These are phyloP conservation scores for Quadriops clusia DNA, from an alignment of 2,888 invertebrate species.

Conservation along the genomic window DNA sequence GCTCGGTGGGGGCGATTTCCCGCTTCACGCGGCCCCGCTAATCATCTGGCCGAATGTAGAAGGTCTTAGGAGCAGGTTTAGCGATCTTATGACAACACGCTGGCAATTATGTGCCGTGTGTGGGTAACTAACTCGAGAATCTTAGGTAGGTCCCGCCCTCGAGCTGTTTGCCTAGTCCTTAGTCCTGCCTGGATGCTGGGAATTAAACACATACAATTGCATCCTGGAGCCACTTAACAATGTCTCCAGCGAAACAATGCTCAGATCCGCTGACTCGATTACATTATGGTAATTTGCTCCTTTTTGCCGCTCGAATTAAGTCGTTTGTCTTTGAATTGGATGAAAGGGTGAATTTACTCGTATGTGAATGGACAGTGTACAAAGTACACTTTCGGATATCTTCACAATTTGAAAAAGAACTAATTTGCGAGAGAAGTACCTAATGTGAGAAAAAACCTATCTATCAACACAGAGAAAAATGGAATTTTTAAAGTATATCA, in stretches of 20 bases:
- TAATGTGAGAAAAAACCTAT: no score
- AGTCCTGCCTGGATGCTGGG: no score
- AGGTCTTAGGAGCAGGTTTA: constrained; percentile 23
- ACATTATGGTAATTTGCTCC: constrained; percentile 21
- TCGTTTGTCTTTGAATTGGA: constrained; percentile 18
- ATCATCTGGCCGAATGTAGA: constrained; percentile 15
- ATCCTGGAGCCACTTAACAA: constrained; percentile 21
- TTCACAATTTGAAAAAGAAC: no score
- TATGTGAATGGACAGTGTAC: no score
- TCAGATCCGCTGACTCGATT: constrained; percentile 20
- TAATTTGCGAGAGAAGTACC: no score
- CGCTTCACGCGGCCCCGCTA: constrained; percentile 10
- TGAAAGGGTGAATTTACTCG: no score
- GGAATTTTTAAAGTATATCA: no score
- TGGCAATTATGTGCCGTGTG: constrained; percentile 25
- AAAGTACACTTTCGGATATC: no score
- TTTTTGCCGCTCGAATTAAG: constrained; percentile 20
- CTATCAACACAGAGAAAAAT: no score
- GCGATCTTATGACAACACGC: constrained; percentile 27
- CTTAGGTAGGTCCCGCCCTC: constrained; percentile 21
- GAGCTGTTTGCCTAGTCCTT: constrained; percentile 21
- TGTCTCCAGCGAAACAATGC: constrained; percentile 21
- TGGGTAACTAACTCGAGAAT: constrained; percentile 20
- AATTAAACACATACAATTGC: constrained; percentile 22
- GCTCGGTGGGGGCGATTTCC: constrained; percentile 8